Conservation (phyloP, 1,140 invertebrate genomes). For the Aphelenchoides besseyi region DNA sequence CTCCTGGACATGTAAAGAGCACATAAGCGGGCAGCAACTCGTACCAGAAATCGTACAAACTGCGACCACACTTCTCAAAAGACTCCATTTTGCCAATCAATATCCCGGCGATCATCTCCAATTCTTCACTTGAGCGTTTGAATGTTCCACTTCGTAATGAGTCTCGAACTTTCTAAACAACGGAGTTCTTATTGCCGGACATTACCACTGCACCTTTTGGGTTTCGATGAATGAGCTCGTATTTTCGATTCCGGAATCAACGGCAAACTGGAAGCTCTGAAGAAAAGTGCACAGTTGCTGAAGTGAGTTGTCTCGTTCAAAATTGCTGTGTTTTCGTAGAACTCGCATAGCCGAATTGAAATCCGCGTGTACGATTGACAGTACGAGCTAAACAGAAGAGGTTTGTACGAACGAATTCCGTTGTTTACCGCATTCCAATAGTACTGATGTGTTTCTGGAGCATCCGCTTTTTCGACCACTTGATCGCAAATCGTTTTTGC, state of each 20-base stretch:
- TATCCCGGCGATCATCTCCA: constrained; percentile 21
- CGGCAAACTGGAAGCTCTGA: not conserved
- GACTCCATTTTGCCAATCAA: constrained; percentile 18
- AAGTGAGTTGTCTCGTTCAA: constrained; percentile 12
- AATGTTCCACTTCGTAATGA: constrained; percentile 1
- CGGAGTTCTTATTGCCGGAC: no score
- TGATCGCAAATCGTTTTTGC: not conserved
- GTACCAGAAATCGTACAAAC: constrained; percentile 15
- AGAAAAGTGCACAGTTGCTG: constrained; percentile 18
- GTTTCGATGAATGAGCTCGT: constrained; percentile 6
- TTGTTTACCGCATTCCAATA: constrained; percentile 26
- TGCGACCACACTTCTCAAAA: constrained; percentile 11
- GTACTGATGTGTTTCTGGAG: constrained; percentile 16
- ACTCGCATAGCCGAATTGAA: constrained; percentile 15
- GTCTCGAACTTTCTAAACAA: constrained; percentile 21
- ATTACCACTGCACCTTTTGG: constrained; percentile 18
- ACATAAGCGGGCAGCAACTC: constrained; percentile 28
- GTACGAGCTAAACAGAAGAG: constrained; percentile 15
- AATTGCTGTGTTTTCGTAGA: constrained; percentile 6
- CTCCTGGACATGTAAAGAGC: constrained; percentile 21
- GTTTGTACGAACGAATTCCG: not conserved
- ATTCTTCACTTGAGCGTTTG: not conserved
- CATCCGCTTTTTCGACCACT: constrained; percentile 8
- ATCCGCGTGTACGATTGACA: constrained; percentile 7
- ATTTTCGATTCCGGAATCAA: not conserved